Conservation (phyloP, 2,797 vertebrate species). For the Ambastaia sidthimunki region DNA sequence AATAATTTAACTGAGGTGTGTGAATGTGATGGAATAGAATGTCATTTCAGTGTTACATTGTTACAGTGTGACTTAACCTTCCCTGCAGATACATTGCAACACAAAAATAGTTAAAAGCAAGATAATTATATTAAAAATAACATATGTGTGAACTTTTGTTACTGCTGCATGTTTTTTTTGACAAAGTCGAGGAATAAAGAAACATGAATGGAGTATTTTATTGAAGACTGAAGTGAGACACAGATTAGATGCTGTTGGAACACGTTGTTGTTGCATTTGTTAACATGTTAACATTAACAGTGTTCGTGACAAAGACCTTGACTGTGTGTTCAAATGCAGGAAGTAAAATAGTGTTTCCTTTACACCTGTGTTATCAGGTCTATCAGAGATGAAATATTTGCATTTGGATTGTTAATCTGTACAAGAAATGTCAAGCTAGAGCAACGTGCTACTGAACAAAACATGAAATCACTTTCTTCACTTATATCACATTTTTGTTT, state of each 20-base stretch:
- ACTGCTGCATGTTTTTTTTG: not conserved
- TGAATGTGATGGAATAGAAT: not conserved
- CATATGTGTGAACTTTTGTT: too few species aligned
- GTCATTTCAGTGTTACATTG: not conserved
- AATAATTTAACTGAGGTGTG: not conserved
- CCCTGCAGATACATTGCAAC: too few species aligned
- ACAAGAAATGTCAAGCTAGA: not conserved
- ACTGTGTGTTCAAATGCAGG: not conserved
- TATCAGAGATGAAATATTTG: conserved; percentile 4
- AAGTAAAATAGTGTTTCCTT: not conserved
- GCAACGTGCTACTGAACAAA: not conserved
- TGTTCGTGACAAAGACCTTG: too few species aligned
- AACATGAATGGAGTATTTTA: not conserved
- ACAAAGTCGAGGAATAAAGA: not conserved
- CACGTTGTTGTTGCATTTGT: not conserved
- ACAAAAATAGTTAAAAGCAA: too few species aligned
- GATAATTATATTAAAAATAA: too few species aligned
- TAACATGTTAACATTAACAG: too few species aligned
- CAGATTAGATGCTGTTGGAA: not conserved
- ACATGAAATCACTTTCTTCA: not conserved
- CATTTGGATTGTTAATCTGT: not conserved
- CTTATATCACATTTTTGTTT: too few species aligned
- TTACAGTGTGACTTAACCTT: not conserved
- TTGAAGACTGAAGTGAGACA: not conserved
- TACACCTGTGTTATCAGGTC: not conserved